Evolutionary conservation across 2,113 vertebrate species (phyloP), one percentile per base, ranked within the genome.

Genomic region (Pitta sordida): DNA sequence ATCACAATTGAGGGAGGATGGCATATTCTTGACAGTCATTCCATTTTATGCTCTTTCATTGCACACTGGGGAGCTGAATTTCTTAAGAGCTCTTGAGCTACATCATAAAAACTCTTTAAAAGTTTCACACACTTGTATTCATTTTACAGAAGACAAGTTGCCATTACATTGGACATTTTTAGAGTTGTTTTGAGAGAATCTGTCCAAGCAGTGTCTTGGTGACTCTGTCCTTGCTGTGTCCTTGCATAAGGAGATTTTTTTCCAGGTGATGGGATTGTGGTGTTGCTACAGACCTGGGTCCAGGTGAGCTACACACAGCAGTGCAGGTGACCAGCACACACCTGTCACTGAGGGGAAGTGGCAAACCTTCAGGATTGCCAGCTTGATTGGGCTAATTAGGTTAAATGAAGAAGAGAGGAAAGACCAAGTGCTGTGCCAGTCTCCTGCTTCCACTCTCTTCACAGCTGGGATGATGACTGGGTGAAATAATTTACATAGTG

Each of bases 11-110:
- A 93, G 70, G 65, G 76, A 91, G 85, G 86, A 91, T 68, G 90
- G 91, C 92, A 84, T 19, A 80, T 90, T 91, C 90, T 91, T 95
- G 92, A 97, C 97, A 97, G 93, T 93, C 90, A 17, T 91, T 89
- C 95, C 77, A 20, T 94, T 97, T 97, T 78, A 89, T 95, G 52
- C 7, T 89, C 93, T 96, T 96, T 95, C 94, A 96, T 93, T 95
- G 94, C 93, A 68, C 63, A 36, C 85, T n/a, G 41, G 85, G 73
- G 90, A 96, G 95, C 94, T 94, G 83, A 91, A 90, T 58, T 94
- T 96, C 96, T 96, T 96, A 96, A 92, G 95, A 91, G 82, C 44
- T 69, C 94, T 94, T 95, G 95, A 96, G 93, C 84, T 96, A 82
- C 73, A 80, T 90, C 64, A 64, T 95, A 91, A 95, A 96, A 95